Percentiles rank a stretch among this genome's conserved stretches.
phyloP scores from a whole-genome alignment of 2,888 invertebrate genomes.

The Marronus borbonicus region DNA sequence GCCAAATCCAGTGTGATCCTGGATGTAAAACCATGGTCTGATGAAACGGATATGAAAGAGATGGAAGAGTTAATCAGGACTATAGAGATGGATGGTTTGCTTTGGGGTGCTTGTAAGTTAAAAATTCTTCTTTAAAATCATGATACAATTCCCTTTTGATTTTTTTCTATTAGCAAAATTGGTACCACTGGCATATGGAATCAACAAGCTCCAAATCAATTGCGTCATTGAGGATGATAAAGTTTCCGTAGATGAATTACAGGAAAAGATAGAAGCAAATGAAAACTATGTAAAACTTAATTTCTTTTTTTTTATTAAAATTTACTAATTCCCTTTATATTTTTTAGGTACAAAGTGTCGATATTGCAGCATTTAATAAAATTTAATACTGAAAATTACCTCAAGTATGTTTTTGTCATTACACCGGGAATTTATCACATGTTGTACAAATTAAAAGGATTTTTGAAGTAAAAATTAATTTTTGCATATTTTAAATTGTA shows the following conservation, averaged over 20 bases:
- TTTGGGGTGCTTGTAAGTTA: slow-evolving; percentile 88
- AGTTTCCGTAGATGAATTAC: slow-evolving; percentile 90
- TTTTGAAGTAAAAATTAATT: slow-evolving; percentile 36
- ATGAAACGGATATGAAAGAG: slow-evolving; percentile 92
- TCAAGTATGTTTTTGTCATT: slow-evolving; percentile 1
- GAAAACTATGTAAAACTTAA: slow-evolving; percentile 82
- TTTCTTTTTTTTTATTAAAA: slow-evolving; percentile 42
- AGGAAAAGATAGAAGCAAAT: slow-evolving; percentile 87
- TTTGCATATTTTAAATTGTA: slow-evolving; percentile 25
- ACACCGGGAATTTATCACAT: background rate
- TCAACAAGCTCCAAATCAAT: slow-evolving; percentile 91
- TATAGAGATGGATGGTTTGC: slow-evolving; percentile 86
- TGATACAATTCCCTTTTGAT: slow-evolving; percentile 23
- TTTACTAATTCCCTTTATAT: slow-evolving; percentile 62
- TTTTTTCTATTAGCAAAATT: slow-evolving; percentile 78
- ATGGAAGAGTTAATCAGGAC: slow-evolving; percentile 87
- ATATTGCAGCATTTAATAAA: slow-evolving; percentile 97
- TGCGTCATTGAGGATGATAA: slow-evolving; percentile 98
- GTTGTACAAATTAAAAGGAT: slow-evolving; percentile 18
- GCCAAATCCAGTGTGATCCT: slow-evolving; percentile 96
- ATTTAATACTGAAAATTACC: slow-evolving; percentile 73
- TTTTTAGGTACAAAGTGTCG: slow-evolving; percentile 88
- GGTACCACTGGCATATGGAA: slow-evolving; percentile 93
- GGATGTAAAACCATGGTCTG: slow-evolving; percentile 95
- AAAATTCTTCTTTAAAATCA: slow-evolving; percentile 55